These are phyloP conservation scores for Ophion obscuratus DNA, from an alignment of 2,888 invertebrate genomes.

Conservation along the genomic window DNA sequence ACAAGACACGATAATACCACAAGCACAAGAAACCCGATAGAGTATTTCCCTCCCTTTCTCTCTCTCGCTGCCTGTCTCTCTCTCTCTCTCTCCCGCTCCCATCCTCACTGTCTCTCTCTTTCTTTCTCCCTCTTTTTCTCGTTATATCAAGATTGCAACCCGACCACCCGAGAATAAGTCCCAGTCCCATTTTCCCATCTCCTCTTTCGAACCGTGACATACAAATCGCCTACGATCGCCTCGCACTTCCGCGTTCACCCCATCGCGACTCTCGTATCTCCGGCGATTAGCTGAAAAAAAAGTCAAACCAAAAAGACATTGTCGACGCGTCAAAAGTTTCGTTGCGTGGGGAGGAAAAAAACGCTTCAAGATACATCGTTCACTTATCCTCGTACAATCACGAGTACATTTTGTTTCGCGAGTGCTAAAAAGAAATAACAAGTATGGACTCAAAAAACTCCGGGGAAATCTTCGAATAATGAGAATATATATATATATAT, in stretches of 20 bases:
- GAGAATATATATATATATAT: conserved; percentile 17
- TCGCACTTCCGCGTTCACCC: not conserved
- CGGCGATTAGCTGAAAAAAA: no score
- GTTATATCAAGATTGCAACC: not conserved
- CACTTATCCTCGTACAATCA: not conserved
- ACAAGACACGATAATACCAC: conserved; percentile 57
- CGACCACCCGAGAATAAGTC: not conserved
- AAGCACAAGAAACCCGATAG: conserved; percentile 46
- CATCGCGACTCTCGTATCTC: not conserved
- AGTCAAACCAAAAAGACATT: not conserved
- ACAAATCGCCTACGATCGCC: not conserved
- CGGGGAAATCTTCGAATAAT: conserved; percentile 24
- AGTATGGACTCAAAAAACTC: not conserved
- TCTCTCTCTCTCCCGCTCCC: not conserved
- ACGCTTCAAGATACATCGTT: not conserved
- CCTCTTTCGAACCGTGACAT: not conserved
- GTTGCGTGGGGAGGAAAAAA: not conserved
- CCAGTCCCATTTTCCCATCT: not conserved
- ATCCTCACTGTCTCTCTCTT: not conserved
- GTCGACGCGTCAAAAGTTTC: not conserved
- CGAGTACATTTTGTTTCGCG: not conserved
- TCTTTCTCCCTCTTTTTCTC: not conserved
- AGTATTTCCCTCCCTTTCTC: conserved; percentile 15
- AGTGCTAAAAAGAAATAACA: not conserved
- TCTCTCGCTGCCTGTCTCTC: not conserved